Base-by-base conservation (phyloP, 1,140 invertebrate species). In the Wiebesia pumilae region DNA sequence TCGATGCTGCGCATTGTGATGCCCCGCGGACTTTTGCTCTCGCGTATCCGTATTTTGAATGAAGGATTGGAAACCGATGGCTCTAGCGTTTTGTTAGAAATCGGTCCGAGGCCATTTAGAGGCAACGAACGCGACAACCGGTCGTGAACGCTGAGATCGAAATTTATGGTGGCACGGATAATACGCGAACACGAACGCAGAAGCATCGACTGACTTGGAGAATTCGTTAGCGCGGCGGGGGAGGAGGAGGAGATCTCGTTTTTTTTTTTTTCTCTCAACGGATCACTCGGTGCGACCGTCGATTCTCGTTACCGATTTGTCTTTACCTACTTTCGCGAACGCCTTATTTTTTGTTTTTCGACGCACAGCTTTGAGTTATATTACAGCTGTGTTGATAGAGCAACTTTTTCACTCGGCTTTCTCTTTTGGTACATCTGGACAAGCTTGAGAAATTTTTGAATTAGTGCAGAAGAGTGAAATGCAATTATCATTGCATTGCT, bases 291-390 rank as follows among this genome's bases (percentile, higher is more conserved):
- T 16, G 3, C 62, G 43, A 73, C 79, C 40, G 78, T 43, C 84
- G 38, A 81, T 85, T 67, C 77, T 80, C 62, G 62, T 75, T 81
- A 85, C 84, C 84, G 84, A 86, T 86, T 86, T 77, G 84, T 81
- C 84, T 77, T 86, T 86, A 86, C 84, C 84, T 86, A 86, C 84
- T 86, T 86, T 86, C 84, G 84, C 84, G 51, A 54, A 62, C 84
- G 67, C 40, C 78, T 73, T 54, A 67, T 75, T 75, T 85, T 85
- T 85, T 78, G 69, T 54, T 21, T n/a, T 30, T 7, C 38, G n/a
- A 43, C 69, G 69, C n/a, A 21, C 30, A n/a, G 83, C 54, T 51
- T 79, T 67, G 54, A 84, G 40, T 62, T 84, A 62, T 40, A 62
- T 38, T 54, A 54, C 79, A 30, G 54, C 54, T 67, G 71, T 38